Conservation (phyloP, 2,113 vertebrate genomes). For the rat (Rattus norvegicus) region DNA sequence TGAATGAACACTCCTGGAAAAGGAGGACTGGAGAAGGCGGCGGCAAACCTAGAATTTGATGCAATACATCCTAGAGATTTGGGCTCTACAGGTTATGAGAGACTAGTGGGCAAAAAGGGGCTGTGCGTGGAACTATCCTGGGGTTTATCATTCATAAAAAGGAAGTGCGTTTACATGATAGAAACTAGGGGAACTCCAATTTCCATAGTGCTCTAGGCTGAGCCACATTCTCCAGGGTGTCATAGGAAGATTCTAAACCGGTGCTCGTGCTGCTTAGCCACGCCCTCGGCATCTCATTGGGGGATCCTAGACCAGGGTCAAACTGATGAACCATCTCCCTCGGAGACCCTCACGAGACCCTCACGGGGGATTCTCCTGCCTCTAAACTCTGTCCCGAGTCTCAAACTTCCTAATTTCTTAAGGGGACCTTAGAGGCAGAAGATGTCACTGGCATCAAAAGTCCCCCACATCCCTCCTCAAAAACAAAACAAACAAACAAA, state of each 20-base stretch:
- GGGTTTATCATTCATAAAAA: not conserved
- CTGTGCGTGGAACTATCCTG: not conserved
- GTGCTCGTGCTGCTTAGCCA: not conserved
- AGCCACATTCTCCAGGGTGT: not conserved
- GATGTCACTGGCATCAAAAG: not conserved
- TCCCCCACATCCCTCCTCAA: too few species aligned
- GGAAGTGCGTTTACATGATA: conserved; percentile 1
- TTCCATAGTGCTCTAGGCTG: too few species aligned
- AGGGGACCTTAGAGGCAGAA: not conserved
- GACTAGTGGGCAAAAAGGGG: not conserved
- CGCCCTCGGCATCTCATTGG: not conserved
- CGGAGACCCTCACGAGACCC: not conserved
- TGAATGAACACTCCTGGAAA: not conserved
- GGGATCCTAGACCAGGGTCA: not conserved
- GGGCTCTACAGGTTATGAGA: too few species aligned
- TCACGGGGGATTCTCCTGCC: not conserved
- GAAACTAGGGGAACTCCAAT: not conserved
- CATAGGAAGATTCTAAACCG: not conserved
- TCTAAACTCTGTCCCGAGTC: not conserved
- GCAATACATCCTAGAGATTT: too few species aligned
- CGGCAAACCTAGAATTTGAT: too few species aligned
- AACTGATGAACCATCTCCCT: not conserved
- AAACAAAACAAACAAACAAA: too few species aligned
- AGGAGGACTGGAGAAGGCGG: not conserved
- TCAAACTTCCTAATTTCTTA: not conserved